Percentiles rank a stretch among this genome's conserved stretches.
Conservation (phyloP, 2,888 invertebrate genomes). For the Stictocephala bisonia region DNA sequence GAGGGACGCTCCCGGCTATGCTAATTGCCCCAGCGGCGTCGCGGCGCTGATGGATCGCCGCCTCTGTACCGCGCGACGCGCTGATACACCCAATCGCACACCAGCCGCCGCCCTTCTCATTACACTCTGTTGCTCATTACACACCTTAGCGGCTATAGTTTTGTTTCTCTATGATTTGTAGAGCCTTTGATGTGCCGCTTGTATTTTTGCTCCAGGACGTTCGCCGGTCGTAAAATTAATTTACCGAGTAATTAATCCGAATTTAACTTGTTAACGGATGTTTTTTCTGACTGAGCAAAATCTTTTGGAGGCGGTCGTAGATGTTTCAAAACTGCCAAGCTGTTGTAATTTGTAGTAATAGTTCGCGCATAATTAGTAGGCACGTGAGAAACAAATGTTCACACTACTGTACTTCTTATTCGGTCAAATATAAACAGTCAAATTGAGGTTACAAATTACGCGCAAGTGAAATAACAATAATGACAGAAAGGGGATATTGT, state of each 20-base stretch:
- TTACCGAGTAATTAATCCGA: slow-evolving; percentile 22
- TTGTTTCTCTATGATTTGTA: slow-evolving; percentile 28
- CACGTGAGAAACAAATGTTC: too few species aligned
- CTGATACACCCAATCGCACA: slow-evolving; percentile 29
- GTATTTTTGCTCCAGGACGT: background rate
- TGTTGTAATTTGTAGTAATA: too few species aligned
- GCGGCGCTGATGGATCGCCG: slow-evolving; percentile 40
- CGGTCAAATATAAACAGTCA: too few species aligned
- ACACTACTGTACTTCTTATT: too few species aligned
- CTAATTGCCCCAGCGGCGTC: slow-evolving; percentile 60
- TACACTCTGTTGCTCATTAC: background rate
- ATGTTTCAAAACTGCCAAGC: too few species aligned
- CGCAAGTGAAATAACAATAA: too few species aligned
- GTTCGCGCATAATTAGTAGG: too few species aligned
- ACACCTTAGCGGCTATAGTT: slow-evolving; percentile 15
- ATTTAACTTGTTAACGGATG: background rate
- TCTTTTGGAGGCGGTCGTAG: too few species aligned
- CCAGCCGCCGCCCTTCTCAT: slow-evolving; percentile 8
- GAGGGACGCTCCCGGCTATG: slow-evolving; percentile 54
- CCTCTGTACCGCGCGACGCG: slow-evolving; percentile 41
- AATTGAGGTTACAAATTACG: too few species aligned
- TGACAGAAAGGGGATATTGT: too few species aligned
- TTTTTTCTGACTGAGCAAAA: background rate
- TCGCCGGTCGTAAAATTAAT: slow-evolving; percentile 9
- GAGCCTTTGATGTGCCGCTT: background rate